Base-by-base conservation (phyloP, 2,797 vertebrate genomes). In the Sebastolobus altivelis region DNA sequence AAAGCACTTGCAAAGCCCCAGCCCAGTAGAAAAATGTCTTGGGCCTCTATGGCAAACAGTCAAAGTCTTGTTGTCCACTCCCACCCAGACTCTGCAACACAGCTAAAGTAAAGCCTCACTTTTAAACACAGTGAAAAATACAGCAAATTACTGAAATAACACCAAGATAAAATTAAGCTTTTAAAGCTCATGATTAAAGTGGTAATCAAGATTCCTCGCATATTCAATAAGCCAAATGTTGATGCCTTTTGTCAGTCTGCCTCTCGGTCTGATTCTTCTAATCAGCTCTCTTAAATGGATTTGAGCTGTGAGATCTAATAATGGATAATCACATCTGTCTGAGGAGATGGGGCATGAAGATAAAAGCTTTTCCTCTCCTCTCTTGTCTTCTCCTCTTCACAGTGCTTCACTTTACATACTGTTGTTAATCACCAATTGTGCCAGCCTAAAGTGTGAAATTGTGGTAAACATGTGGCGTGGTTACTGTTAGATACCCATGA, bases 241-340 rank as follows among this genome's bases (percentile, higher is more conserved):
- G 65, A 76, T 81, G 75, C 55, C 29, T 62, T 79, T 74, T 80
- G 33, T 81, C 69, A 82, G 77, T 55, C 68, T 83, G 75, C 81
- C 54, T 27, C 74, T 76, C 33, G 52, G 84, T 55, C 75, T 89
- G 80, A 83, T 85, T 87, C 75, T 75, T 84, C 82, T 83, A 84
- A 87, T 90, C 60, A 74, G 75, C 72, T 62, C 65, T 40, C 63
- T 54, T 82, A 83, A 88, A 87, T 76, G 69, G 65, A 87, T 90
- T 88, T 86, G 60, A 80, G 72, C 67, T 80, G 70, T 59, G 72
- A 74, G 71, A 84, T 90, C 77, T 87, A 87, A 90, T 92, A 88
- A 89, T 74, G 78, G 83, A 87, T 92, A 90, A 90, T 92, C 83
- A 73, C 86, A 86, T 92, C 72, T 87, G 87, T 86, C 83, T 82